These are phyloP conservation scores for Puntigrus tetrazona DNA, from an alignment of 2,113 vertebrate species.

Conservation along the genomic window DNA sequence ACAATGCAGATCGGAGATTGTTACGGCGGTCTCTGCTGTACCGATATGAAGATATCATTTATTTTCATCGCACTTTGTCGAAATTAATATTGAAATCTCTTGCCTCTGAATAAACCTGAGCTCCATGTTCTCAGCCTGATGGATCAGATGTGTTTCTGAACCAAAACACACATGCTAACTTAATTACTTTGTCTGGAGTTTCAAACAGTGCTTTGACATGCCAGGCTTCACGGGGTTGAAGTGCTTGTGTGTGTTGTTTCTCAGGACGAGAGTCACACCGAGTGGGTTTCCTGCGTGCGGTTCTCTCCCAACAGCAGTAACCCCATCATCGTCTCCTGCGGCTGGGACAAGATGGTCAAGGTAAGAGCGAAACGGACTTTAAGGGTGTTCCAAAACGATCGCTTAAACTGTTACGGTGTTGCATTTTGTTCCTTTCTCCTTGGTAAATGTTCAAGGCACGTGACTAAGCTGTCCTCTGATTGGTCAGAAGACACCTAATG, in stretches of 20 bases:
- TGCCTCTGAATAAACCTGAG: too few relatives aligned
- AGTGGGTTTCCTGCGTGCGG: constrained; percentile 94
- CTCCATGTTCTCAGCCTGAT: too few relatives aligned
- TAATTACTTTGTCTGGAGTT: neutral
- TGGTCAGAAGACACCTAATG: too few relatives aligned
- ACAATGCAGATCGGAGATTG: too few relatives aligned
- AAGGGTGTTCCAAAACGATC: neutral
- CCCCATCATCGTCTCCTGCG: constrained; percentile 96
- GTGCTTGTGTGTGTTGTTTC: neutral
- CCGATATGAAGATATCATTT: neutral
- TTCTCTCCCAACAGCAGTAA: constrained; percentile 99
- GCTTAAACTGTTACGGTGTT: too few relatives aligned
- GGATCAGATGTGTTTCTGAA: neutral
- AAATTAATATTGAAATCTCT: too few relatives aligned
- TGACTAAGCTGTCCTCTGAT: too few relatives aligned
- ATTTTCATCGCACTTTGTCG: neutral
- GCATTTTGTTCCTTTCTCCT: too few relatives aligned
- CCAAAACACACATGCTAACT: neutral
- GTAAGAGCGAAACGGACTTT: constrained; percentile 60
- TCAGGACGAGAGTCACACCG: constrained; percentile 93
- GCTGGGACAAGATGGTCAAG: constrained; percentile 98
- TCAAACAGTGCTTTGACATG: neutral
- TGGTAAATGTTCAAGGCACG: too few relatives aligned
- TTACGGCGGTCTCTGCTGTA: too few relatives aligned
- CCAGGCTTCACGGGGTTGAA: neutral